Evolutionary conservation across 2,797 vertebrate species (phyloP), one percentile per base, ranked within the genome.

Genomic region (Geotrypetes seraphini): DNA sequence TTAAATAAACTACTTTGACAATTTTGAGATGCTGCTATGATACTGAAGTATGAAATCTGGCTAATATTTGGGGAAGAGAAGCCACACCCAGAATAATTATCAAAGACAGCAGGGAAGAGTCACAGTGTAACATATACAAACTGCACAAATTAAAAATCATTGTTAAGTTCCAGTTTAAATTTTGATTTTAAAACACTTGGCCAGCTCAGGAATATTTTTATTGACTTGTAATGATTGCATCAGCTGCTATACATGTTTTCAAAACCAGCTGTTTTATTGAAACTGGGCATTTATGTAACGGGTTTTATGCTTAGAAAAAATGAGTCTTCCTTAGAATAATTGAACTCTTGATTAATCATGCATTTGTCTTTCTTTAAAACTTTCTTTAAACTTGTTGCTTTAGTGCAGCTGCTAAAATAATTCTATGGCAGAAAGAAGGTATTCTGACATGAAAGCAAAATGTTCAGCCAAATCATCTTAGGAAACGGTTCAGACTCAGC

Each of bases 161-260:
- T n/a, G n/a, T n/a, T n/a, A n/a, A 50, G 39, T 42, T 12, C 30
- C 41, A 43, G 19, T 51, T 62, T 37, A 50, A 39, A 33, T 49
- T 55, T 47, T 43, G 18, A 27, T 19, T 43, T 19, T 45, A 47
- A 50, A 50, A 40, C 43, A 55, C 47, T 58, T 60, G 31, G 18
- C 39, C 57, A 63, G 21, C 38, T 23, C 12, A 41, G 33, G 9
- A 43, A 39, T 53, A 36, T 40, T 63, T 66, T 32, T n/a, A 46
- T 53, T 25, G 39, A 37, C 11, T 57, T 57, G 11, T 10, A 48
- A 35, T 45, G 37, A 55, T 46, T 7, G 3, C 54, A 58, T 45
- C 38, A 50, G 55, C 32, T 66, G 30, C 31, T 44, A 16, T 29
- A 35, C 59, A 49, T 23, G 11, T 45, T 18, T 24, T 57, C 63